phyloP scores from a whole-genome alignment of 2,888 invertebrate genomes.

The Alsophila aescularia region DNA sequence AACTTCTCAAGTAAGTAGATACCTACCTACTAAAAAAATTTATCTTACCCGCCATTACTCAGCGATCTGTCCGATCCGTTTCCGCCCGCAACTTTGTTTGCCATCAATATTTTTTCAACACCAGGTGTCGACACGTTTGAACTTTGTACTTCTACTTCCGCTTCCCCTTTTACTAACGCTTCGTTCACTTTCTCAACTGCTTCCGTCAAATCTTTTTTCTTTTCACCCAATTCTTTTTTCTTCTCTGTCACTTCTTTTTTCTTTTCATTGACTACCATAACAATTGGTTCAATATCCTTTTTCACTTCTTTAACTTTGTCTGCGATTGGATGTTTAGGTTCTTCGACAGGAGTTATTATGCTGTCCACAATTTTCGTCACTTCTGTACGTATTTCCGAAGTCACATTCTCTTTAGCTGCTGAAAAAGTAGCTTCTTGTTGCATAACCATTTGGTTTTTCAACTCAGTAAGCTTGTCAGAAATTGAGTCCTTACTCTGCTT shows the following conservation, averaged over 20 bases:
- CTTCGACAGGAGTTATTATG: slow-evolving; percentile 77
- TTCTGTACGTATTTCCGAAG: slow-evolving; percentile 67
- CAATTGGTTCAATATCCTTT: slow-evolving; percentile 70
- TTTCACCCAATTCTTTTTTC: slow-evolving; percentile 51
- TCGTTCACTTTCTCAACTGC: slow-evolving; percentile 66
- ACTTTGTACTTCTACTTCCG: slow-evolving; percentile 85
- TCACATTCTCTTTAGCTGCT: slow-evolving; percentile 38
- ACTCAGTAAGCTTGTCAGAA: slow-evolving; percentile 53
- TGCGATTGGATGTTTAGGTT: slow-evolving; percentile 55
- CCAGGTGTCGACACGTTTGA: slow-evolving; percentile 79
- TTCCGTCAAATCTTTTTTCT: slow-evolving; percentile 53
- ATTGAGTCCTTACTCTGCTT: slow-evolving; percentile 59
- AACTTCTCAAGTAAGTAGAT: too few relatives aligned
- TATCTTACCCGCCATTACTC: slow-evolving; percentile 78
- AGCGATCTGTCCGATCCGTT: slow-evolving; percentile 71
- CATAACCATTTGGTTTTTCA: slow-evolving; percentile 61
- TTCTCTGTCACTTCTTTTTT: slow-evolving; percentile 61
- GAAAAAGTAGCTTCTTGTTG: slow-evolving; percentile 49
- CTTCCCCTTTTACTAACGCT: slow-evolving; percentile 82
- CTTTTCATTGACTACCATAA: slow-evolving; percentile 74
- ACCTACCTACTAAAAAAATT: too few relatives aligned
- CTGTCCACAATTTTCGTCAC: slow-evolving; percentile 75
- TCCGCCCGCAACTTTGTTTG: slow-evolving; percentile 60
- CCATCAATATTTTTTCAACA: slow-evolving; percentile 53
- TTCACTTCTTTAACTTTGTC: slow-evolving; percentile 46